Evolutionary conservation across 2,797 vertebrate species (phyloP).

Genomic region (Leptodactylus fallax): DNA sequence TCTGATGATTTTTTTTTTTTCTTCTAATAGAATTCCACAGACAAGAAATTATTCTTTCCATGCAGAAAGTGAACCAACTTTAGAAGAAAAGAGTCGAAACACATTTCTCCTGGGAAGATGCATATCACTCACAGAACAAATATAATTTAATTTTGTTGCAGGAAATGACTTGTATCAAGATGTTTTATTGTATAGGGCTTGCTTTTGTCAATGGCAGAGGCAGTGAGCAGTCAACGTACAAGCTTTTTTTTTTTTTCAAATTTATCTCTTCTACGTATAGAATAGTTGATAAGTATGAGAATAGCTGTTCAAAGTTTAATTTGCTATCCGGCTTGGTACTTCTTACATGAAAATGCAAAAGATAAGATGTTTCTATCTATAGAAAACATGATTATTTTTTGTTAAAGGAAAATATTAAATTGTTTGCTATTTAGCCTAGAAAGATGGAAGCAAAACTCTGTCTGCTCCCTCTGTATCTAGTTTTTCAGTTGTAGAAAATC

Average conservation of each 20-base stretch:
- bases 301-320: not conserved
- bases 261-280: constrained; percentile 24
- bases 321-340: not conserved
- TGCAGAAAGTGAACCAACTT: constrained; percentile 15
- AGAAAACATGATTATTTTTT: not conserved
- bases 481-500: no score
- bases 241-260: constrained; percentile 13
- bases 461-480: no score
- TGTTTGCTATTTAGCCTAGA: not conserved
- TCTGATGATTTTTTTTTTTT: constrained; percentile 40
- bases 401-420: not conserved
- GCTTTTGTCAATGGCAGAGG: constrained; percentile 7
- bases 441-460: not conserved
- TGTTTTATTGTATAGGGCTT: constrained; percentile 31
- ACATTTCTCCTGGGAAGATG: constrained; percentile 11
- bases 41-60: constrained; percentile 23
- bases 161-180: constrained; percentile 37
- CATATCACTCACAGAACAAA: constrained; percentile 48
- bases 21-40: constrained; percentile 28
- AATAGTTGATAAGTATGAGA: constrained; percentile 26
- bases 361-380: not conserved
- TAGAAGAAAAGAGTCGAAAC: constrained; percentile 10
- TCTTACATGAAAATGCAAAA: not conserved
- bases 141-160: constrained; percentile 44
- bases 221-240: not conserved